Evolutionary conservation across 2,888 invertebrate species (phyloP).

Genomic region (Lithodes maja): DNA sequence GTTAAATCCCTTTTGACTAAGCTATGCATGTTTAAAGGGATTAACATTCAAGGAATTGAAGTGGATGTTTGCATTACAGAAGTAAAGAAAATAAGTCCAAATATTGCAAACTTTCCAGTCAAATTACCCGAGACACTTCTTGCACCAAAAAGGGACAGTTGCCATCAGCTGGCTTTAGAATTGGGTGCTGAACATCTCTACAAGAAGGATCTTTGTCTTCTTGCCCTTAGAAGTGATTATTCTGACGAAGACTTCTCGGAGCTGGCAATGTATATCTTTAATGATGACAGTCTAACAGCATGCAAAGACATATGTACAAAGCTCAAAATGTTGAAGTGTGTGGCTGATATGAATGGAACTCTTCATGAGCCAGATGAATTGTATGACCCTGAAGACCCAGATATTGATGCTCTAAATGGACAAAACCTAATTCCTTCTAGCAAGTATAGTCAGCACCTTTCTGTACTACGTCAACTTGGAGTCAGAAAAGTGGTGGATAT

Average conservation of each 20-base stretch:
- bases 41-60: neutral
- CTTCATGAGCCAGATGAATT: slow-evolving; percentile 17
- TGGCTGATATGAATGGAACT: neutral
- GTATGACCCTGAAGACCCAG: slow-evolving; percentile 35
- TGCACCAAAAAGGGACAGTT: neutral
- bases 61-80: slow-evolving; percentile 11
- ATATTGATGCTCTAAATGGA: slow-evolving; percentile 28
- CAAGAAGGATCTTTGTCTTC: slow-evolving; percentile 28
- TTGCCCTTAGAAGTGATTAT: neutral
- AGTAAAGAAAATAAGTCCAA: slow-evolving; percentile 9
- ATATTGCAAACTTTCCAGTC: slow-evolving; percentile 6
- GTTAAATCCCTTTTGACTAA: slow-evolving; percentile 10
- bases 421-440: neutral
- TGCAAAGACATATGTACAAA: neutral
- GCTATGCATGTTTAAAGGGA: slow-evolving; percentile 21
- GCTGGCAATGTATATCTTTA: slow-evolving; percentile 27
- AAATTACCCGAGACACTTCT: slow-evolving; percentile 18
- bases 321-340: slow-evolving; percentile 17
- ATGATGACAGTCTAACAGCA: neutral
- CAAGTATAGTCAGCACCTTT: slow-evolving; percentile 6
- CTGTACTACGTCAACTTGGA: slow-evolving; percentile 25
- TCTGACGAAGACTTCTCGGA: neutral
- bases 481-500: slow-evolving; percentile 18
- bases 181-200: slow-evolving; percentile 17
- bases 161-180: neutral